Percentiles rank a stretch among this genome's conserved stretches.
Conservation (phyloP, 23 tunicate species). For the Halocynthia roretzi region DNA sequence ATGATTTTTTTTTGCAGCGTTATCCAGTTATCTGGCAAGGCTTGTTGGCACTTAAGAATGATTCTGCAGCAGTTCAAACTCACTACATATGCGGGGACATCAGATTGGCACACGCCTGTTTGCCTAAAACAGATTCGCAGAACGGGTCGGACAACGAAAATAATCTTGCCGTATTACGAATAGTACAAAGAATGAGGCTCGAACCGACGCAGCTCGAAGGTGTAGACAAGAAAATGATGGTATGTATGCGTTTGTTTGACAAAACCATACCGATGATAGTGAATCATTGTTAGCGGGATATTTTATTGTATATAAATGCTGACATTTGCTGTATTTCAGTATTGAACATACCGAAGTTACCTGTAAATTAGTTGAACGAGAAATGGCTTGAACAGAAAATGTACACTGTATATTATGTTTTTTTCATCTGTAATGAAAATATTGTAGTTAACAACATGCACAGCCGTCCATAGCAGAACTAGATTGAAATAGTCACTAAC, state of each 20-base stretch:
- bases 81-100: constrained; percentile 75
- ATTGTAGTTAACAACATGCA: too few species aligned
- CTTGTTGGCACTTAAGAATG: constrained; percentile 54
- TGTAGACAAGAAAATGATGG: constrained; percentile 46
- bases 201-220: constrained; percentile 58
- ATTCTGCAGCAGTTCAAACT: constrained; percentile 82
- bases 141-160: constrained; percentile 18
- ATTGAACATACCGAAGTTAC: neutral
- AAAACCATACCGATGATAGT: neutral
- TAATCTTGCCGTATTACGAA: constrained; percentile 55
- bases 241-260: constrained; percentile 7
- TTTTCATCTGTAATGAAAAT: too few species aligned
- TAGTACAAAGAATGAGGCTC: constrained; percentile 67
- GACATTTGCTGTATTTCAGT: neutral
- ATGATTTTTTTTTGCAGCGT: constrained; percentile 44
- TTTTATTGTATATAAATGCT: neutral
- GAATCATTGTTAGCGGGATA: neutral
- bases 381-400: too few species aligned
- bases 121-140: constrained; percentile 35
- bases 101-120: constrained; percentile 35
- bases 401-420: too few species aligned
- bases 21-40: constrained; percentile 99
- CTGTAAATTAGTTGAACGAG: too few species aligned
- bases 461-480: too few species aligned
- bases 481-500: too few species aligned